Base-by-base conservation (phyloP, 1,140 invertebrate species). In the Ceratitis capitata region DNA sequence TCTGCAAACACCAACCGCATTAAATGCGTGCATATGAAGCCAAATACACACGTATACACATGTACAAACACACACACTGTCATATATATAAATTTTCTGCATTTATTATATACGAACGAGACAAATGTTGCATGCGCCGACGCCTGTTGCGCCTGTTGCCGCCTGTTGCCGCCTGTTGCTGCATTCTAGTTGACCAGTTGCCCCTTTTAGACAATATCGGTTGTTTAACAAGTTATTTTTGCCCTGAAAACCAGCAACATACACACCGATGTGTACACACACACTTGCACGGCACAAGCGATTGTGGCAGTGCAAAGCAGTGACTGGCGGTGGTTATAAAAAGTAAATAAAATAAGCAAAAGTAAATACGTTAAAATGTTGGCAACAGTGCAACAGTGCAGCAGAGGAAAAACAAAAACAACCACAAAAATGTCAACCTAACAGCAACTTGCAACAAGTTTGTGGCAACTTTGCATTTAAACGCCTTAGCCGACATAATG, bases 131-230 rank as follows among this genome's bases (percentile, higher is more conserved):
- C 64, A 45, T 74, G 64, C 64, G 64, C 64, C n/a, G n/a, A n/a
- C n/a, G n/a, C n/a, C n/a, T n/a, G n/a, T n/a, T n/a, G n/a, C n/a
- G n/a, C n/a, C n/a, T n/a, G n/a, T n/a, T n/a, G n/a, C n/a, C n/a
- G n/a, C n/a, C n/a, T n/a, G n/a, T n/a, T n/a, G n/a, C n/a, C n/a
- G n/a, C n/a, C n/a, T n/a, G n/a, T 5, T 74, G 64, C n/a, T 2
- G n/a, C 64, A 74, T 74, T 78, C 69, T 78, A 42, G 39, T 45
- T 78, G 69, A 78, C 69, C 69, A 78, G 39, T 78, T 78, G 69
- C 69, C 69, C 69, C 69, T 78, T 78, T 78, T 78, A 47, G 69
- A 78, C 69, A 45, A 78, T 78, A 78, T 78, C 69, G 69, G 69
- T 78, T 78, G 69, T 78, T 78, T 47, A 78, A 78, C 69, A 78